A percentile compares a stretch with the other conserved stretches of the same genome.
Conservation (phyloP, 2,888 invertebrate genomes). For the Melangyna quadrimaculata region DNA sequence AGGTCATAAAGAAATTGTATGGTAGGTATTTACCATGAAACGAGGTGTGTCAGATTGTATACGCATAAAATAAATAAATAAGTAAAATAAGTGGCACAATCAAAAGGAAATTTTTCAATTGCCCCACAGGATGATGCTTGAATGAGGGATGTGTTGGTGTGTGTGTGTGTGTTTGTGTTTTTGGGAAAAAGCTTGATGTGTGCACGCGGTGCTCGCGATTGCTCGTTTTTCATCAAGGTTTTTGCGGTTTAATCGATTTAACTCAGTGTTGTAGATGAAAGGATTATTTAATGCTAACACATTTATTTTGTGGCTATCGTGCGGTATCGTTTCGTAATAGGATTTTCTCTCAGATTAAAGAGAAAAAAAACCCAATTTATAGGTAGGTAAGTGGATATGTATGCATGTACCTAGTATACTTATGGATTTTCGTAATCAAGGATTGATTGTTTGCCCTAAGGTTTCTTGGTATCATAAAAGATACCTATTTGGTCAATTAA, state of each 20-base stretch:
- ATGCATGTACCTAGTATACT: neutral
- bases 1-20: conserved; percentile 52
- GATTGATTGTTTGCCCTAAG: neutral
- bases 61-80: neutral
- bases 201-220: neutral
- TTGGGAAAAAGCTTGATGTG: neutral
- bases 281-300: conserved; percentile 30
- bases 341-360: conserved; percentile 4
- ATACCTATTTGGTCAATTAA: neutral
- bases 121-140: conserved; percentile 13
- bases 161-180: neutral
- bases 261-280: conserved; percentile 16
- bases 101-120: conserved; percentile 52
- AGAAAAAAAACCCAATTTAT: neutral
- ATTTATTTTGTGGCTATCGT: conserved; percentile 12
- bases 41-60: conserved; percentile 23
- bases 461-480: neutral
- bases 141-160: neutral
- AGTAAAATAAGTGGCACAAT: conserved; percentile 17
- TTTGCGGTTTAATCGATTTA: conserved; percentile 24
- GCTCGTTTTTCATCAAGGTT: conserved; percentile 19
- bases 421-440: neutral
- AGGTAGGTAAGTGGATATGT: neutral
- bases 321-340: conserved; percentile 2
- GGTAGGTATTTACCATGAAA: conserved; percentile 30